Evolutionary conservation across 2,797 vertebrate species (phyloP), one percentile per base, ranked within the genome.

Genomic region (Eulemur rubriventer): DNA sequence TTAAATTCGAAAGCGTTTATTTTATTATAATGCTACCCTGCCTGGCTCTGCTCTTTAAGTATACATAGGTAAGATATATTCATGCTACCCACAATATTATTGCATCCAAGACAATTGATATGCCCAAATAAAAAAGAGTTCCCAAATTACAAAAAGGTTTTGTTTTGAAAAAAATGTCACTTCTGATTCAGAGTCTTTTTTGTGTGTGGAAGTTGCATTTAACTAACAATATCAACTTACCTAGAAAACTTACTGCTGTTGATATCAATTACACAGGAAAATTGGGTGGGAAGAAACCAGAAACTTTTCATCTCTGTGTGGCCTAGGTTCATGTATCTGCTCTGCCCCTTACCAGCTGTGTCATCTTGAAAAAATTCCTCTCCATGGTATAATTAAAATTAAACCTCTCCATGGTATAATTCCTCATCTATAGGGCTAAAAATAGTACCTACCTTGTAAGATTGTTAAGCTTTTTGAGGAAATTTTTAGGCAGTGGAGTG

Each of bases 121-220:
- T 38, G 41, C n/a, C 41, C 43, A 91, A 50, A 50, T 78, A 86
- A 59, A 48, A 65, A n/a, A 12, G n/a, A 63, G 22, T 33, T 78
- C 13, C 35, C 26, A 88, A 76, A 14, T 38, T 50, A 38, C 30
- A 48, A 46, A 72, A 35, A 73, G 61, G 26, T 2, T 46, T 86
- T 61, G 2, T 61, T 83, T 43, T 82, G 14, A 93, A 67, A 92
- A 67, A 16, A 48, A 33, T 12, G 1, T 91, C 88, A n/a, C 41
- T 79, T 96, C 12, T 92, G 73, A 63, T 28, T 92, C 35, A 93
- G 61, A 55, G 28, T 86, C 52, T 61, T 16, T 82, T 96, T 91
- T 93, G 35, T 20, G 16, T 89, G 30, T 88, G 78, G 70, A 67
- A 90, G 67, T 94, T 87, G 6, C 6, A 43, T 78, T 93, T 91